phyloP scores from a whole-genome alignment of 2,797 vertebrate species.

The Sphenodon punctatus region DNA sequence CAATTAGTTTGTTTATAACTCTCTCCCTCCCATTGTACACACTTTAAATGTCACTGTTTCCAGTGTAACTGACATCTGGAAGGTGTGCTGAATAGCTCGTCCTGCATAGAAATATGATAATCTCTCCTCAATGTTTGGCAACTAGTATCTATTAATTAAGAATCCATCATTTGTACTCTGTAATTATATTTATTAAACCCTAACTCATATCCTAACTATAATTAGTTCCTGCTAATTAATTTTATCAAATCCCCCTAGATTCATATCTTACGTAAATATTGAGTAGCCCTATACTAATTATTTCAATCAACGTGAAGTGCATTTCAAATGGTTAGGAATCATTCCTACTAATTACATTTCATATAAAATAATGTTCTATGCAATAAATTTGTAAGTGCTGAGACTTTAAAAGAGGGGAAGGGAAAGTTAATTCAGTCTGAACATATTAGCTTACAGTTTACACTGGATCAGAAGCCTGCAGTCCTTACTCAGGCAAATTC shows the following conservation, averaged over 20 bases:
- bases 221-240: slow-evolving; percentile 84
- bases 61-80: slow-evolving; percentile 46
- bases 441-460: slow-evolving; percentile 31
- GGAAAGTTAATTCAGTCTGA: slow-evolving; percentile 1
- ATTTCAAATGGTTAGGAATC: slow-evolving; percentile 76
- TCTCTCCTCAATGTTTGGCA: slow-evolving; percentile 74
- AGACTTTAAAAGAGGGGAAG: slow-evolving; percentile 54
- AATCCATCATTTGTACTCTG: slow-evolving; percentile 74
- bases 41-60: slow-evolving; percentile 49
- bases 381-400: slow-evolving; percentile 69
- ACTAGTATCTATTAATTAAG: slow-evolving; percentile 81
- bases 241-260: slow-evolving; percentile 82
- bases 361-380: slow-evolving; percentile 73
- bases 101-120: slow-evolving; percentile 75
- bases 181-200: slow-evolving; percentile 83
- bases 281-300: slow-evolving; percentile 83
- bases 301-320: slow-evolving; percentile 78
- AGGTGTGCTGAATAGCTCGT: slow-evolving; percentile 68
- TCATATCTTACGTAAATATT: slow-evolving; percentile 84
- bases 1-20: slow-evolving; percentile 39
- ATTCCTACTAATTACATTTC: slow-evolving; percentile 76
- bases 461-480: background rate
- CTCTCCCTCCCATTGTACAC: background rate
- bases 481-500: background rate
- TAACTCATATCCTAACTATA: slow-evolving; percentile 82